phyloP scores from a whole-genome alignment of 2,888 invertebrate species.

The Deroplatys truncata region DNA sequence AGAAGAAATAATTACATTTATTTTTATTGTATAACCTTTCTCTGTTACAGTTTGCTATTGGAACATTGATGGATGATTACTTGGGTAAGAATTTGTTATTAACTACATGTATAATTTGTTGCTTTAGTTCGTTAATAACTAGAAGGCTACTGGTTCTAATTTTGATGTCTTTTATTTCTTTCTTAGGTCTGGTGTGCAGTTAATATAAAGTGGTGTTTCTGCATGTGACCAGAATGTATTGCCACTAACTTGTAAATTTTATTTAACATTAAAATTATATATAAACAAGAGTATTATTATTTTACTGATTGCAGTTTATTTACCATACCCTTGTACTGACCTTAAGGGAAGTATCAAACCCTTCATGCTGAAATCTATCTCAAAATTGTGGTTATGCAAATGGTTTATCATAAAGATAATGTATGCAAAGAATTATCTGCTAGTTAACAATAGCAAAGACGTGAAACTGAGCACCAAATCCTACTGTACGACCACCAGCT shows the following conservation, averaged over 20 bases:
- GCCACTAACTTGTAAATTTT: not conserved
- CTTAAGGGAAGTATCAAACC: too few species aligned
- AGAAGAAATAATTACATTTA: too few species aligned
- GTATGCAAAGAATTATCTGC: too few species aligned
- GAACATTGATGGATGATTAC: conserved; percentile 98
- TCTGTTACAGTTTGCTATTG: conserved; percentile 85
- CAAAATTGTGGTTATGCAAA: too few species aligned
- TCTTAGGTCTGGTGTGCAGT: conserved; percentile 39
- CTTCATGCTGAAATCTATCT: too few species aligned
- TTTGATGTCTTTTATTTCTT: conserved; percentile 2
- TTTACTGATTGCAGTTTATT: too few species aligned
- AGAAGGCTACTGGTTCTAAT: not conserved
- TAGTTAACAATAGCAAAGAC: too few species aligned
- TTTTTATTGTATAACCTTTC: not conserved
- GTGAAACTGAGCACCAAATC: too few species aligned
- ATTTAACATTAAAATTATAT: not conserved
- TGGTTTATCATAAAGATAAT: not conserved
- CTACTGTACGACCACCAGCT: too few species aligned
- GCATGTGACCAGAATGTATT: not conserved
- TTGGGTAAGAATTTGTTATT: conserved; percentile 59
- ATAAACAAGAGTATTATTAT: too few species aligned
- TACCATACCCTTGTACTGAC: too few species aligned
- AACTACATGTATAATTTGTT: conserved; percentile 2
- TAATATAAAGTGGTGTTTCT: conserved; percentile 19
- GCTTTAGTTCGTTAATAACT: conserved; percentile 11